phyloP scores from a whole-genome alignment of 1,140 invertebrate species.

The Platyscapa corneri region DNA sequence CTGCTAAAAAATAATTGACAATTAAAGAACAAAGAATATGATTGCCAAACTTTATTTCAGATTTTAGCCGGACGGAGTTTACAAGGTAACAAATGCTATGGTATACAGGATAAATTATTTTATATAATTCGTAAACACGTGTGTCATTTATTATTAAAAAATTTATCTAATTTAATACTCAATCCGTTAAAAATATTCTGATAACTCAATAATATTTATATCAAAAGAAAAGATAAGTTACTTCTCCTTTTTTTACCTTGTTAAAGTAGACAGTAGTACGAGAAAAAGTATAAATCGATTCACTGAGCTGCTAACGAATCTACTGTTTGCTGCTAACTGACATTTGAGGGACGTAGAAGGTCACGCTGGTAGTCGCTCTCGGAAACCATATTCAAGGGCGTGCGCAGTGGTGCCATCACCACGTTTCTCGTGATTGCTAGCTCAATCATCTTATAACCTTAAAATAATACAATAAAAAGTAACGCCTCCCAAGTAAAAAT shows the following conservation, averaged over 20 bases:
- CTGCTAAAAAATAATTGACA: background rate
- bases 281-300: constrained; percentile 23
- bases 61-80: background rate
- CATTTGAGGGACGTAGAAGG: constrained; percentile 66
- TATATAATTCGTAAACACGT: background rate
- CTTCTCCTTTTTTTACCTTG: constrained; percentile 47
- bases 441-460: background rate
- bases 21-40: background rate
- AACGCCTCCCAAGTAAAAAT: background rate
- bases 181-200: background rate
- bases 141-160: background rate
- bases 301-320: constrained; percentile 22
- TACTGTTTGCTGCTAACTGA: constrained; percentile 56
- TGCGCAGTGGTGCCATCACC: constrained; percentile 15
- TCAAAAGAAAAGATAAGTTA: background rate
- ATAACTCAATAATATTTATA: too few species aligned
- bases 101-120: constrained; percentile 3
- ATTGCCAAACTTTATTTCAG: background rate
- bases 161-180: background rate
- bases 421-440: background rate
- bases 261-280: background rate
- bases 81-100: constrained; percentile 1
- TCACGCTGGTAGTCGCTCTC: constrained; percentile 55
- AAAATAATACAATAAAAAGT: background rate
- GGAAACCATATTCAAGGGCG: constrained; percentile 41